A percentile compares a stretch with the other conserved stretches of the same genome.
Evolutionary conservation across 2,888 invertebrate genomes (phyloP).

Genomic region (Muschampia plurimacula): DNA sequence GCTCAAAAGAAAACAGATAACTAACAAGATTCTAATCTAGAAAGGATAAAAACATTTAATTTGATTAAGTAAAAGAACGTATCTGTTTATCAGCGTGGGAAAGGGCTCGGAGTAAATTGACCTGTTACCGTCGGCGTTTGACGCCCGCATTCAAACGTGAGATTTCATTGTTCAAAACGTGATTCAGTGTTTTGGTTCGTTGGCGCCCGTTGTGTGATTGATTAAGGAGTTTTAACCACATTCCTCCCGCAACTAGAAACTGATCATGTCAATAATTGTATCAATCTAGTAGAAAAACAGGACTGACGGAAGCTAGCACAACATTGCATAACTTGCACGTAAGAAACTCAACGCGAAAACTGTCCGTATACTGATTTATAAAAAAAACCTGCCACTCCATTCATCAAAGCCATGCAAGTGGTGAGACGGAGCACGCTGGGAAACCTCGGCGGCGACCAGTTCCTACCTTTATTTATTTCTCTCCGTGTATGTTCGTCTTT

Average conservation of each 20-base stretch:
- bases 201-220: constrained; percentile 70
- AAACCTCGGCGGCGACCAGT: constrained; percentile 78
- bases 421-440: constrained; percentile 59
- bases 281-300: constrained; percentile 42
- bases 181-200: constrained; percentile 78
- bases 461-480: constrained; percentile 83
- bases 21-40: constrained; percentile 45
- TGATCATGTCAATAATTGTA: not conserved
- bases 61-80: constrained; percentile 54
- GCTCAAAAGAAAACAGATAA: constrained; percentile 7
- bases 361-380: constrained; percentile 59
- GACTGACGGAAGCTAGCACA: constrained; percentile 38
- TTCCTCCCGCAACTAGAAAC: not conserved
- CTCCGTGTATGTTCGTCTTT: constrained; percentile 76
- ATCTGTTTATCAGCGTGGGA: constrained; percentile 76
- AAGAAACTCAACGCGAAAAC: constrained; percentile 53
- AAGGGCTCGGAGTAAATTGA: constrained; percentile 79
- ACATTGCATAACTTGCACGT: constrained; percentile 18
- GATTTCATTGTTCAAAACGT: constrained; percentile 77
- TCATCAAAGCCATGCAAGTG: constrained; percentile 69
- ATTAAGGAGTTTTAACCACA: constrained; percentile 65
- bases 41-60: constrained; percentile 53
- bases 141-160: constrained; percentile 83
- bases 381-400: constrained; percentile 68
- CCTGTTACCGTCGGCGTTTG: constrained; percentile 66